Evolutionary conservation across 2,888 invertebrate genomes (phyloP), one percentile per base, ranked within the genome.

Genomic region (Harpalus rubripes): DNA sequence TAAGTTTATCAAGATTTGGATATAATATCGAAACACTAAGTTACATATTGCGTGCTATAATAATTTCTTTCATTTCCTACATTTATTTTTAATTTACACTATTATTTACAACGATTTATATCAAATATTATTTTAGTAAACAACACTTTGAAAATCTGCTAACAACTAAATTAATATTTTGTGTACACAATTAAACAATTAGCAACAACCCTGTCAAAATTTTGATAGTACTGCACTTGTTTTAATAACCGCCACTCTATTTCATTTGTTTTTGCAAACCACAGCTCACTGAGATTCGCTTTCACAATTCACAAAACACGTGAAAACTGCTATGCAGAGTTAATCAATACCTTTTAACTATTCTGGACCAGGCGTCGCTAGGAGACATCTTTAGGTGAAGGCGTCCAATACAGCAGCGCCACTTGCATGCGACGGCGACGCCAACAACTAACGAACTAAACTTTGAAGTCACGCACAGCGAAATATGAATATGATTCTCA

Each of bases 271-370:
- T 56, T 78, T 18, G 15, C 16, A 32, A 44, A 72, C 7, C 52
- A 26, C 58, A 15, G 56, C n/a, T 6, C 7, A 56, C 58, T 58
- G 78, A 78, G 78, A 78, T 78, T 39, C 7, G 32, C 76, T 44
- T 1, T 32, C 5, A 32, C 32, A 32, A 32, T 32, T 44, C 16
- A 12, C 56, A 76, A 76, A 41, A 68, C 39, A 39, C 68, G 39
- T 68, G 68, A 68, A 68, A 68, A 26, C 44, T 44, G 39, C 32
- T 26, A 15, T 7, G 7, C 15, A 44, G 44, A 44, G 16, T 7
- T 15, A 83, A 86, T 86, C 86, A 86, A 86, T 86, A 86, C 79
- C 78, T 83, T 80, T 86, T 86, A 86, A 81, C 84, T 61, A 86
- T 86, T 85, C 86, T 86, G 86, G 86, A 86, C 86, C 86, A 86